Evolutionary conservation across 2,888 invertebrate genomes (phyloP), one percentile per base, ranked within the genome.

Genomic region (Pachliopta kotzebuea): DNA sequence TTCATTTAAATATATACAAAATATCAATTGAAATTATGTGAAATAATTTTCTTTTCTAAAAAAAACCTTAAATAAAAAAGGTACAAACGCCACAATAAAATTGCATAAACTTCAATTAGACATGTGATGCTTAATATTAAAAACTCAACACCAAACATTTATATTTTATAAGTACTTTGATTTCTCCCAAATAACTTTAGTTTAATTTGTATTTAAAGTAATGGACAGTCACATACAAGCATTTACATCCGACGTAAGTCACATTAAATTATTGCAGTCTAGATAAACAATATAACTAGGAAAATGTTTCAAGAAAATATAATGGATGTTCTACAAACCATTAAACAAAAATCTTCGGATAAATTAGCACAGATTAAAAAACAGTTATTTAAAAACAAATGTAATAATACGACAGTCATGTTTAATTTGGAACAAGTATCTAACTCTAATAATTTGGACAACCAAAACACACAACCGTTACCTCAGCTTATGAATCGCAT

Each of bases 301-400:
- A 52, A 29, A 18, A 61, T 61, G 61, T 49, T 55, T 49, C 55
- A 45, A 55, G 54, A 52, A 42, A 54, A 54, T 54, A 17, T 54
- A 7, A 24, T 21, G 0, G 54, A 26, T 54, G 18, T 26, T 21
- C 18, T 26, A 54, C 54, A 54, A 54, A 24, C 23, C 18, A 54
- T 54, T 6, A 54, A 54, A 26, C 23, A 54, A 26, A 54, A 26
- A 24, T 24, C 26, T 26, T 24, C 54, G 26, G 4, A 26, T 18
- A 26, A 18, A 18, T 26, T 54, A 21, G 54, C 23, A 4, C 54
- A 26, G 54, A 24, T 54, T 24, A 18, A 20, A 4, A 54, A 24
- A 6, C 26, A 54, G 17, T 18, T 54, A 18, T 54, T 54, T 54
- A 54, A 26, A 54, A 54, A 54, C 23, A 26, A 54, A 54, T 54